Percentiles rank a stretch among this genome's conserved stretches.
These are phyloP conservation scores for Eleutherodactylus coqui DNA, from an alignment of 2,797 vertebrate species.

Conservation along the genomic window DNA sequence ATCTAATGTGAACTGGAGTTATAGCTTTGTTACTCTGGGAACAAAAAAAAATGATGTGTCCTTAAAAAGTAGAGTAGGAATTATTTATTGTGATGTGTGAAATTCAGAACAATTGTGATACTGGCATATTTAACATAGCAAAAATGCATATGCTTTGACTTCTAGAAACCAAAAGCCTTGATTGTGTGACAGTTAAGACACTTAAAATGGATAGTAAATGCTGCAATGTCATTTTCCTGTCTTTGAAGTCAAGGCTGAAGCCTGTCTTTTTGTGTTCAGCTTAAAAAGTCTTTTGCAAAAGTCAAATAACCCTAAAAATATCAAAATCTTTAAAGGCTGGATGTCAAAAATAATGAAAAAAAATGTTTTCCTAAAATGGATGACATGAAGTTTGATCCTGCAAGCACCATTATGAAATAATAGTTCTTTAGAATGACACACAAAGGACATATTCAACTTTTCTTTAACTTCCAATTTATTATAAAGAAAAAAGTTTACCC, in stretches of 20 bases:
- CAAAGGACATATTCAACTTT: conserved; percentile 50
- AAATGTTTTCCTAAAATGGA: conserved; percentile 55
- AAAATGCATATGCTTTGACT: conserved; percentile 57
- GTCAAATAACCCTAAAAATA: conserved; percentile 63
- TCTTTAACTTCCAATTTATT: conserved; percentile 26
- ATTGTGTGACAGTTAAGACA: conserved; percentile 61
- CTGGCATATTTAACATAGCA: conserved; percentile 52
- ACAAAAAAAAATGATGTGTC: background rate
- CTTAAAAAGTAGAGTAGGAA: conserved; percentile 12
- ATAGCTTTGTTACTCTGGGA: conserved; percentile 7
- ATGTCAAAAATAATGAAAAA: conserved; percentile 60
- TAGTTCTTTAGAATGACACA: conserved; percentile 48
- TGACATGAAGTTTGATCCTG: conserved; percentile 49
- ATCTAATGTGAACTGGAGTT: background rate
- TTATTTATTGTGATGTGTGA: conserved; percentile 41
- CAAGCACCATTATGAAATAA: conserved; percentile 44
- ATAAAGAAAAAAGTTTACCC: background rate
- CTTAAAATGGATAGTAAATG: conserved; percentile 59
- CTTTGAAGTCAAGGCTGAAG: conserved; percentile 60
- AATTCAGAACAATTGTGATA: conserved; percentile 25
- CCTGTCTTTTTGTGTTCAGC: conserved; percentile 56
- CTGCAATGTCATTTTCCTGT: conserved; percentile 62
- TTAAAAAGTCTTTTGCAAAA: conserved; percentile 58
- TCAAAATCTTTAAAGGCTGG: conserved; percentile 55
- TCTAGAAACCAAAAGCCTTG: conserved; percentile 53